Evolutionary conservation across 2,888 invertebrate genomes (phyloP), one percentile per base, ranked within the genome.

Genomic region (Operophtera brumata): DNA sequence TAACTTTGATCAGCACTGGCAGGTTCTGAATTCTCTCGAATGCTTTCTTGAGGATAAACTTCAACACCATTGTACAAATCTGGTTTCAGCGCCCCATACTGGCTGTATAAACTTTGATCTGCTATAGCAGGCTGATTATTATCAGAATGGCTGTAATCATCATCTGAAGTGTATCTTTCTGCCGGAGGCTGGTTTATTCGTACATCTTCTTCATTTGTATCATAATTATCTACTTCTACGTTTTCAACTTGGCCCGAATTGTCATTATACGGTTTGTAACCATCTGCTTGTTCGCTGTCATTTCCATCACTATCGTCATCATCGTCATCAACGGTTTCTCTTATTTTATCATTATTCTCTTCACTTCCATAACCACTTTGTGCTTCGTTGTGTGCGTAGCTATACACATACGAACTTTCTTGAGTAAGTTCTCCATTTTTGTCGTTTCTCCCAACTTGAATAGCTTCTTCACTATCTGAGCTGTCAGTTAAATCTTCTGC

Each of bases 331-430:
- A 25, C 47, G 8, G 52, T 46, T 20, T 51, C 53, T 26, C 53
- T 25, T 36, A 62, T 56, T 6, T 61, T 63, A 47, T 61, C 59
- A 50, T 65, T 62, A 48, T 66, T 62, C 42, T 69, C 47, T 25
- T 64, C 47, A 47, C 25, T 59, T 0, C 56, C 59, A 8, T 56
- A 58, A 0, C 61, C 60, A 54, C 47, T 64, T 11, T 59, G 48
- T n/a, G 59, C 64, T 62, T 78, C 70, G 12, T 72, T 72, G 7
- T 75, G 65, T n/a, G 65, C 69, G 58, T 80, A 78, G 35, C 69
- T 73, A 40, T 82, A 80, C 20, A 77, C 62, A 50, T 82, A 79
- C 1, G 78, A 77, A 67, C 80, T 83, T 2, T 80, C 72, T 48
- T 84, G 79, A 48, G 70, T 69, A 20, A 76, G 45, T 65, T 84